phyloP scores from a whole-genome alignment of 1,140 invertebrate species.

The Drosophila lacteicornis region DNA sequence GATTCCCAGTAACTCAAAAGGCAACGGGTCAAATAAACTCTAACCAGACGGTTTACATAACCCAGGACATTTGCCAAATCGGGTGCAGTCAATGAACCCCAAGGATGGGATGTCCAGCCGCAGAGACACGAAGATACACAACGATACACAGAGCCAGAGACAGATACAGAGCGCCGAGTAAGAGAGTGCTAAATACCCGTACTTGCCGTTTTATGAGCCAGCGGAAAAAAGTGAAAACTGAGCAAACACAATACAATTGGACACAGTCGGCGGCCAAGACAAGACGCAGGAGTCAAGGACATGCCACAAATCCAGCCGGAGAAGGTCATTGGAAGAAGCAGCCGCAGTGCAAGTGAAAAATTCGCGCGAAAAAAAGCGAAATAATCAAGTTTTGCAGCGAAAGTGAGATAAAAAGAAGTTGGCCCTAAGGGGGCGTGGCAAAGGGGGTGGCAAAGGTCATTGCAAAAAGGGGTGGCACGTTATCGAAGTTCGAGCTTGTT shows the following conservation, averaged over 20 bases:
- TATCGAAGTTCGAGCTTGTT: constrained; percentile 20
- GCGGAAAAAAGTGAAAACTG: constrained; percentile 73
- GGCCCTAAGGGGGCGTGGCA: not conserved
- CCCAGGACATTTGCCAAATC: constrained; percentile 43
- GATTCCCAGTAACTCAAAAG: constrained; percentile 28
- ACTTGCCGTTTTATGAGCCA: constrained; percentile 78
- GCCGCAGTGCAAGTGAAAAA: constrained; percentile 65
- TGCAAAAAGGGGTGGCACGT: constrained; percentile 5
- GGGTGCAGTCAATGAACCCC: constrained; percentile 64
- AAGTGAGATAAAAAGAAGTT: constrained; percentile 71
- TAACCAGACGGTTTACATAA: constrained; percentile 73
- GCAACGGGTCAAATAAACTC: constrained; percentile 19
- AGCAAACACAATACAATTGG: constrained; percentile 68
- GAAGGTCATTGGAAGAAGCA: constrained; percentile 64
- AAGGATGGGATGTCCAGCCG: constrained; percentile 18
- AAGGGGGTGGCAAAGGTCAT: constrained; percentile 6
- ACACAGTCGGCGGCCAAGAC: constrained; percentile 46
- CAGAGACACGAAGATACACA: constrained; percentile 14
- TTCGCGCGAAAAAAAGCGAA: constrained; percentile 57
- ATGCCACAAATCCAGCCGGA: constrained; percentile 57
- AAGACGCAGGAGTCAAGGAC: constrained; percentile 75
- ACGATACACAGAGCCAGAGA: constrained; percentile 6
- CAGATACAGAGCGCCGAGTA: constrained; percentile 17
- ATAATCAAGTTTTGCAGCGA: constrained; percentile 74
- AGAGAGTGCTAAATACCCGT: constrained; percentile 69